A percentile compares a stretch with the other conserved stretches of the same genome.
Evolutionary conservation across 2,888 invertebrate species (phyloP).

Genomic region (Platerodrilus igneus): DNA sequence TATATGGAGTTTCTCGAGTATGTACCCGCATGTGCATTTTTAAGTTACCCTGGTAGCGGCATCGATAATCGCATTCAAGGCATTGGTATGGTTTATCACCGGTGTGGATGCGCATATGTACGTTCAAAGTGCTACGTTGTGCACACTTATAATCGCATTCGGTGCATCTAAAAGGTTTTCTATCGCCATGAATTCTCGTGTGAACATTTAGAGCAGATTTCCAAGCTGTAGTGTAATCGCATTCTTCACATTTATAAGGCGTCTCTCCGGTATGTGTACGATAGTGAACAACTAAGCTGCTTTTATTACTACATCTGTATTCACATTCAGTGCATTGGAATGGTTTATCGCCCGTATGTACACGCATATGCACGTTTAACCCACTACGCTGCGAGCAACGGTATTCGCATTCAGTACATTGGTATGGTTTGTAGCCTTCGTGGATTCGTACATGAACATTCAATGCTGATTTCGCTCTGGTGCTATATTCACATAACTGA

Average conservation of each 20-base stretch:
- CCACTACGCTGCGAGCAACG: constrained; percentile 13
- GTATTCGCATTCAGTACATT: constrained; percentile 15
- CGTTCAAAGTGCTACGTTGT: constrained; percentile 10
- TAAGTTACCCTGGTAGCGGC: constrained; percentile 15
- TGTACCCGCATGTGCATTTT: constrained; percentile 17
- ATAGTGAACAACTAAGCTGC: constrained; percentile 16
- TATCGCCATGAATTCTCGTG: constrained; percentile 13
- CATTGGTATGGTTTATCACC: constrained; percentile 19
- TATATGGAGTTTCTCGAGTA: constrained; percentile 18
- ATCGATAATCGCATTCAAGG: constrained; percentile 14
- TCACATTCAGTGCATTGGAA: constrained; percentile 16
- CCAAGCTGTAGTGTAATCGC: constrained; percentile 14
- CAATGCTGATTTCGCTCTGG: constrained; percentile 16
- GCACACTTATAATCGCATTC: constrained; percentile 17
- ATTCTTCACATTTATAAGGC: constrained; percentile 14
- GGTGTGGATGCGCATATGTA: constrained; percentile 17
- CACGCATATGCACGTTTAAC: constrained; percentile 14
- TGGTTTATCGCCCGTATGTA: constrained; percentile 18
- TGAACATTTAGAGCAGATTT: constrained; percentile 17
- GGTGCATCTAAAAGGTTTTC: constrained; percentile 16
- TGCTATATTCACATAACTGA: constrained; percentile 13
- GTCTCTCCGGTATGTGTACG: constrained; percentile 17
- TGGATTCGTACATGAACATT: constrained; percentile 18
- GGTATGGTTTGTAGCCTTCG: constrained; percentile 16
- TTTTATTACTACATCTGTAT: constrained; percentile 11